Base-by-base conservation (phyloP, 2,113 vertebrate species). In the Ochotona curzoniae region DNA sequence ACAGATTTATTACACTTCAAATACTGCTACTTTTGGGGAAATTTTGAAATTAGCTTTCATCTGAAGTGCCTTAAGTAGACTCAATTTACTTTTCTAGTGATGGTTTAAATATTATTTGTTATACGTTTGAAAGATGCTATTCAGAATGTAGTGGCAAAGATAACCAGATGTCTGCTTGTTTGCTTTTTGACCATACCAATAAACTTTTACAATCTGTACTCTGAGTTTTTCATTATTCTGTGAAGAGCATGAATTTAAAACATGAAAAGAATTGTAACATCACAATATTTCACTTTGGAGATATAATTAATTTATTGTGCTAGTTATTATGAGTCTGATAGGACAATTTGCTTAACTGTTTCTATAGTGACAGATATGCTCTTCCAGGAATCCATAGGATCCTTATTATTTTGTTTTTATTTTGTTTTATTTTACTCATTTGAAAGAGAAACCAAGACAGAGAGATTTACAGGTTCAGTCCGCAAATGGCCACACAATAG, bases 31-130 rank as follows among this genome's bases (percentile, higher is more conserved):
- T 96, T 78, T 97, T 96, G 93, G 30, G 64, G 93, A 97, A 93
- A 95, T 95, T 95, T 97, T 95, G 94, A 91, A 96, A 93, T 96
- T 97, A 91, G 97, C 96, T 97, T 93, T 94, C n/a, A 86, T 98
- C 90, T 96, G 83, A 98, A 98, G 98, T 98, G 98, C 98, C 98
- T 98, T 98, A 98, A 97, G 93, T 95, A 96, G 57, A 93, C 82
- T 94, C 69, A 94, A 97, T 95, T 85, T 95, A 80, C 90, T 96
- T 97, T 96, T 97, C 96, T 89, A 96, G 86, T 94, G 94, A 84
- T 88, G 86, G 96, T 96, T 97, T 96, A 92, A 93, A 95, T 70
- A 51, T 95, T 76, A 91, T 91, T 91, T 96, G 85, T 97, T 93
- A 93, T 74, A n/a, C 73, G 70, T 97, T 98, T 97, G 97, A 70